Conservation (phyloP, 1,140 invertebrate genomes). For the Plectrocnemia conspersa region DNA sequence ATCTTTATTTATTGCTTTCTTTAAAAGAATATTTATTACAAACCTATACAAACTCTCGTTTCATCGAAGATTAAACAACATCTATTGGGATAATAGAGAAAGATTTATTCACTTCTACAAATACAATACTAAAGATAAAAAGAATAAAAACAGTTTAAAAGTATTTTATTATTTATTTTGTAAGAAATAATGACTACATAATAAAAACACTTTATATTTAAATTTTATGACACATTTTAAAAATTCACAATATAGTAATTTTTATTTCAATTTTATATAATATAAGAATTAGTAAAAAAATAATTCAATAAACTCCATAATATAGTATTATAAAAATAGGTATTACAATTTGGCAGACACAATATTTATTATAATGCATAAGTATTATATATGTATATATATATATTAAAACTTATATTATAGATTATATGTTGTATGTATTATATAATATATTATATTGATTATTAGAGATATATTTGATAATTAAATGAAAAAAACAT, state of each 20-base stretch:
- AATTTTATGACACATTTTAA: not conserved
- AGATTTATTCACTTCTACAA: not conserved
- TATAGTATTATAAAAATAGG: no score
- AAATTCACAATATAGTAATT: not conserved
- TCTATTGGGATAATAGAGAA: not conserved
- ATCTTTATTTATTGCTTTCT: no score
- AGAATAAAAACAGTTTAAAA: not conserved
- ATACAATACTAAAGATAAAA: not conserved
- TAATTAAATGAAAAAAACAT: no score
- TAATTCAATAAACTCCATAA: no score
- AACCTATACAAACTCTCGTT: not conserved
- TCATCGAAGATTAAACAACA: not conserved
- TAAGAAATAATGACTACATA: not conserved
- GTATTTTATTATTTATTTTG: not conserved
- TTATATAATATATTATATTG: no score
- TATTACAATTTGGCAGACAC: no score
- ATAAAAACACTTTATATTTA: conserved; percentile 3
- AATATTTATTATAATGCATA: conserved; percentile 1
- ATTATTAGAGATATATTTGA: no score
- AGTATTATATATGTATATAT: not conserved
- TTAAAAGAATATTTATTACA: no score
- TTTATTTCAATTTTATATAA: not conserved
- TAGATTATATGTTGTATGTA: no score
- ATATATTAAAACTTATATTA: no score
- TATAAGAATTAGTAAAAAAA: no score